Percentiles rank a stretch among this genome's conserved stretches.
These are phyloP conservation scores for Dyspetes luteomarginatus DNA, from an alignment of 2,888 invertebrate species.

Conservation along the genomic window DNA sequence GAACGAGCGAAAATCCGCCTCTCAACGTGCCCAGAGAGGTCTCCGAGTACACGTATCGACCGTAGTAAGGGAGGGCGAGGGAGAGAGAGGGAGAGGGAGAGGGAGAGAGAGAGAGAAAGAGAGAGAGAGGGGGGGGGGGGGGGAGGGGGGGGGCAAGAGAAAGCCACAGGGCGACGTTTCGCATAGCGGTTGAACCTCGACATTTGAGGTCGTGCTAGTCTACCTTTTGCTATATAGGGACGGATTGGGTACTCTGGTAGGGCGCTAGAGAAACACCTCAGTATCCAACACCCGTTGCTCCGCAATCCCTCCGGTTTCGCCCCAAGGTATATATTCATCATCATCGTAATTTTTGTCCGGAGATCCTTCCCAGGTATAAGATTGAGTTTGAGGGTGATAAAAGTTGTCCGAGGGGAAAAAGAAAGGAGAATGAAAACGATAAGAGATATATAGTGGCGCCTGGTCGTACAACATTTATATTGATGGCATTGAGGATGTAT, in stretches of 20 bases:
- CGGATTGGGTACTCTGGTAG: slow-evolving; percentile 2
- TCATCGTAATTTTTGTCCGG: slow-evolving; percentile 17
- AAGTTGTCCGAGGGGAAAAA: not conserved
- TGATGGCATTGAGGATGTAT: no score
- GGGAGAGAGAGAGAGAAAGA: slow-evolving; percentile 5
- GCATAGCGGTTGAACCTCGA: slow-evolving; percentile 61
- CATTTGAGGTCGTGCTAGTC: slow-evolving; percentile 54
- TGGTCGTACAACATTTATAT: not conserved
- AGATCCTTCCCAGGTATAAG: slow-evolving; percentile 11
- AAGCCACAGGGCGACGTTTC: slow-evolving; percentile 38
- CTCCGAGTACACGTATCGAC: slow-evolving; percentile 41
- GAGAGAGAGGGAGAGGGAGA: not conserved
- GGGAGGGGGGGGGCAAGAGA: not conserved
- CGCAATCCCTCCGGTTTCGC: slow-evolving; percentile 53
- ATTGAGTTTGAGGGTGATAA: slow-evolving; percentile 3
- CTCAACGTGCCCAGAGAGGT: slow-evolving; percentile 9
- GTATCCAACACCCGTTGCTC: slow-evolving; percentile 47
- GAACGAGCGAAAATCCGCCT: slow-evolving; percentile 17
- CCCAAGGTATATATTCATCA: slow-evolving; percentile 37
- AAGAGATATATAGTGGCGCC: no score
- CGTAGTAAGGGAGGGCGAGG: slow-evolving; percentile 3
- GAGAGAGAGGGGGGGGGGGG: not conserved
- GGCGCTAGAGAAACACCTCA: slow-evolving; percentile 49
- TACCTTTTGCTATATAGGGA: not conserved
- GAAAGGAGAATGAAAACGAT: not conserved